Conservation (phyloP, 1,140 invertebrate species). For the Homalodisca vitripennis region DNA sequence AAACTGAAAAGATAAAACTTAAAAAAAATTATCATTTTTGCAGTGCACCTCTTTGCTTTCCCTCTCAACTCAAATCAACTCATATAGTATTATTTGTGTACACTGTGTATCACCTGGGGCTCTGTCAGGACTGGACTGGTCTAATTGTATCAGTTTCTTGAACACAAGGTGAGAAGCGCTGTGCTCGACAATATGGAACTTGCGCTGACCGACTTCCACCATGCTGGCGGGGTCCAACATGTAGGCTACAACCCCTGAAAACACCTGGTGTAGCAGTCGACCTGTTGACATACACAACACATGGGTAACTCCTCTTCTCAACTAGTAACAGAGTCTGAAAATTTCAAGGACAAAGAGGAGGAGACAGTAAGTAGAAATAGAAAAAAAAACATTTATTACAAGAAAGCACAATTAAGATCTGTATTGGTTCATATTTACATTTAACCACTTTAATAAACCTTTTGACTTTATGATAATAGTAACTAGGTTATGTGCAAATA, state of each 20-base stretch:
- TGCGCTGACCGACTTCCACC: conserved; percentile 43
- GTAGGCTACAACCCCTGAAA: conserved; percentile 50
- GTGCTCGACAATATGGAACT: conserved; percentile 66
- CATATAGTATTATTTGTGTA: not conserved
- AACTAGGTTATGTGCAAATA: too few relatives aligned
- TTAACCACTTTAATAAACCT: too few relatives aligned
- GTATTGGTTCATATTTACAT: too few relatives aligned
- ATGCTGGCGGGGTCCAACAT: conserved; percentile 50
- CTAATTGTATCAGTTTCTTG: conserved; percentile 73
- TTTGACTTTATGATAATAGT: too few relatives aligned
- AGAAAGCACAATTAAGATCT: too few relatives aligned
- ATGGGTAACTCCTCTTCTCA: too few relatives aligned
- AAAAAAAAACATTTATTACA: too few relatives aligned
- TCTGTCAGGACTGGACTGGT: conserved; percentile 50
- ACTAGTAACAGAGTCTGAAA: too few relatives aligned
- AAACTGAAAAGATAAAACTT: not conserved
- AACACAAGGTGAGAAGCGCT: conserved; percentile 74
- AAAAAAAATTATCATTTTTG: not conserved
- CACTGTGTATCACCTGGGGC: not conserved
- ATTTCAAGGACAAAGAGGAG: too few relatives aligned
- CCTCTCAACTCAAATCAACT: not conserved
- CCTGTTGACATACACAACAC: too few relatives aligned
- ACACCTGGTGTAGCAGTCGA: too few relatives aligned
- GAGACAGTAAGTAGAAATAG: too few relatives aligned
- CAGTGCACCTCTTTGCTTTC: not conserved